Percentiles rank a stretch among this genome's conserved stretches.
phyloP scores from a whole-genome alignment of 2,888 invertebrate species.

The Oxytorus armatus region DNA sequence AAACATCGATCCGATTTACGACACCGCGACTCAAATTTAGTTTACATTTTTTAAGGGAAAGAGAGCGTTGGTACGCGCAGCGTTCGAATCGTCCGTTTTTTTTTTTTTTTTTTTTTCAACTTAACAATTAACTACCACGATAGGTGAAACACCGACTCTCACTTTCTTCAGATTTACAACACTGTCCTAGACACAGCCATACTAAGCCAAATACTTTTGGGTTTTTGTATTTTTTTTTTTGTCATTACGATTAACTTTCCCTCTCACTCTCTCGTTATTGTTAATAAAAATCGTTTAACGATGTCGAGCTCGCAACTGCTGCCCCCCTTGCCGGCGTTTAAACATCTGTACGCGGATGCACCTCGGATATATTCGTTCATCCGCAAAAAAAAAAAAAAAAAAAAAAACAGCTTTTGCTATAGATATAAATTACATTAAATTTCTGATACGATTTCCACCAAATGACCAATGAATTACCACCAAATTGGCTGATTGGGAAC shows the following conservation, averaged over 20 bases:
- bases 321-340: neutral
- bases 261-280: slow-evolving; percentile 28
- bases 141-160: slow-evolving; percentile 70
- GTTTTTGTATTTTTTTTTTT: slow-evolving; percentile 79
- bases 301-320: slow-evolving; percentile 8
- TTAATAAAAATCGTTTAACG: slow-evolving; percentile 34
- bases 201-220: slow-evolving; percentile 87
- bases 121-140: slow-evolving; percentile 75
- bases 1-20: neutral
- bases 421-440: slow-evolving; percentile 15
- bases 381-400: slow-evolving; percentile 9
- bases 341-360: neutral
- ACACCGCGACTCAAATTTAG: slow-evolving; percentile 6
- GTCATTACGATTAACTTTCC: slow-evolving; percentile 73
- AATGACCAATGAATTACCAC: no score
- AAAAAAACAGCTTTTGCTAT: no score
- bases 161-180: slow-evolving; percentile 78
- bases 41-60: slow-evolving; percentile 27
- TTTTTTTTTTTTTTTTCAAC: slow-evolving; percentile 52
- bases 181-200: slow-evolving; percentile 86
- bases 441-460: neutral
- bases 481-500: neutral
- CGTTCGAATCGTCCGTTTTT: slow-evolving; percentile 72
- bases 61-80: slow-evolving; percentile 72
- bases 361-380: neutral